A percentile compares a stretch with the other conserved stretches of the same genome.
phyloP scores from a whole-genome alignment of 2,113 vertebrate genomes.

The Aptenodytes forsteri region DNA sequence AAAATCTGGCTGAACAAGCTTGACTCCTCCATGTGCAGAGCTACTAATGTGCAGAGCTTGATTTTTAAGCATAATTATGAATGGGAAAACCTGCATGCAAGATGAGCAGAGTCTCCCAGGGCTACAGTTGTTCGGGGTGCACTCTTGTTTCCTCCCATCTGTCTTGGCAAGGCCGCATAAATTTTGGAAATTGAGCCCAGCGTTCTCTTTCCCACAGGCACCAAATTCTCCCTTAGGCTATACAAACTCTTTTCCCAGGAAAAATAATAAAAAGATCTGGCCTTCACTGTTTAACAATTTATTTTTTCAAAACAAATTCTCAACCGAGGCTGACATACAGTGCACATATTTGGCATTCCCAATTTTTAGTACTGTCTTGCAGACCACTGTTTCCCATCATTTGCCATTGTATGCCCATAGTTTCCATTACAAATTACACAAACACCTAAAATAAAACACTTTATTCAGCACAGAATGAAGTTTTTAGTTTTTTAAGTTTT shows the following conservation, averaged over 20 bases:
- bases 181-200: slow-evolving; percentile 25
- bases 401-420: not conserved
- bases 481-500: not conserved
- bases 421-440: not conserved
- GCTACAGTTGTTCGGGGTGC: not conserved
- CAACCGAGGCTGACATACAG: not conserved
- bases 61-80: not conserved
- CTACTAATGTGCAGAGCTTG: not conserved
- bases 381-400: slow-evolving; percentile 35
- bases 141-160: not conserved
- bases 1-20: not conserved
- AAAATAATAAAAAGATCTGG: slow-evolving; percentile 39
- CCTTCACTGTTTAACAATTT: slow-evolving; percentile 42
- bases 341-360: slow-evolving; percentile 55
- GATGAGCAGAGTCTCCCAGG: not conserved
- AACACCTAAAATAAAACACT: not conserved
- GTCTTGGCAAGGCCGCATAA: not conserved
- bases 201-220: slow-evolving; percentile 31
- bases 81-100: not conserved
- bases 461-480: not conserved
- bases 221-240: not conserved
- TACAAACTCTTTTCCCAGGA: slow-evolving; percentile 50
- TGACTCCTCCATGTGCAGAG: not conserved
- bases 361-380: slow-evolving; percentile 49
- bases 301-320: slow-evolving; percentile 47